A percentile compares a stretch with the other conserved stretches of the same genome.
Evolutionary conservation across 1,140 invertebrate species (phyloP).

Genomic region (Adelges cooleyi): DNA sequence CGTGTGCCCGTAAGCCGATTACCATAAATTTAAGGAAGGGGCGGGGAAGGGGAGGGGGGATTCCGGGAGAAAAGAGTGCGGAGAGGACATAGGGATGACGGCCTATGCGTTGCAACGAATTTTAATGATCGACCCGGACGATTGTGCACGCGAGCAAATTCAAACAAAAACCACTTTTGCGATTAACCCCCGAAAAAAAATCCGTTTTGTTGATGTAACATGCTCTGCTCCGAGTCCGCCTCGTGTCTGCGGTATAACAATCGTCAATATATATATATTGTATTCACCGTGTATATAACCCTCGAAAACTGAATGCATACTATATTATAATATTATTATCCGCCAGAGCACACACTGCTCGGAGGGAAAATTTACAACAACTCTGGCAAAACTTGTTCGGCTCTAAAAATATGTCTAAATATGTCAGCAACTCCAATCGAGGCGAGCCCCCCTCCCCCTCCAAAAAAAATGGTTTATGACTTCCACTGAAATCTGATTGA

Average conservation of each 20-base stretch:
- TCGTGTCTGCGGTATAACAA: neutral
- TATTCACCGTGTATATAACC: no score
- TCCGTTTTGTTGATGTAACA: neutral
- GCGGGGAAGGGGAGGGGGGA: neutral
- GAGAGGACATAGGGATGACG: neutral
- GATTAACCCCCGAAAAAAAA: slow-evolving; percentile 23
- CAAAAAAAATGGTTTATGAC: no score
- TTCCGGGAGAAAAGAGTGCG: neutral
- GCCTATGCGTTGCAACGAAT: slow-evolving; percentile 4
- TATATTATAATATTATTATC: no score
- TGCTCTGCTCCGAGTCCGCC: neutral
- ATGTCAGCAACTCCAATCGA: no score
- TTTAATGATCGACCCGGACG: slow-evolving; percentile 17
- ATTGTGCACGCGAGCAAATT: slow-evolving; percentile 8
- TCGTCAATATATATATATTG: neutral
- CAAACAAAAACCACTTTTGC: neutral
- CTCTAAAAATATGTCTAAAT: no score
- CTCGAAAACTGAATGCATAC: no score
- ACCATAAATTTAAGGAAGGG: slow-evolving; percentile 13
- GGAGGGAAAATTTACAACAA: no score
- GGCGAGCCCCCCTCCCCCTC: no score
- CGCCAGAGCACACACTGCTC: no score
- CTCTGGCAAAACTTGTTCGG: no score
- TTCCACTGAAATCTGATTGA: no score
- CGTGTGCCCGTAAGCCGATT: slow-evolving; percentile 21